Base-by-base conservation (phyloP, 1,140 invertebrate species). In the Zeugodacus cucurbitae region DNA sequence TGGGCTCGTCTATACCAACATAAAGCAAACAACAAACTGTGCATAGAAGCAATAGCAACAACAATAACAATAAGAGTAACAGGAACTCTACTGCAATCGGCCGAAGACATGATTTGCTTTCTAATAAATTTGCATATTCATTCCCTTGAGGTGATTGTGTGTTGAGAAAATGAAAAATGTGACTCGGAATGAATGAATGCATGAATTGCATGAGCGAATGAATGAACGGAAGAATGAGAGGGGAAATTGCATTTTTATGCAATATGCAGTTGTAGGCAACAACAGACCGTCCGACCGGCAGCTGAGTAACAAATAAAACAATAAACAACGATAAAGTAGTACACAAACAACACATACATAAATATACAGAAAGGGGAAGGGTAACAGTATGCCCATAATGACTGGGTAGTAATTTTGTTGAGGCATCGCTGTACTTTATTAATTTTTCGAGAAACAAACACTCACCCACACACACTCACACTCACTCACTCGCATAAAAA, bases 101-200 rank as follows among this genome's bases (percentile, higher is more conserved):
- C 34, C 34, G 67, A 74, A 74, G 67, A 74, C 67, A 74, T 74
- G 67, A 74, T 74, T 74, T 74, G 67, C 67, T 74, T 74, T 74
- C 67, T 74, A 74, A 74, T 74, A 74, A 74, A 74, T 74, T 74
- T 74, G 67, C 67, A 74, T 37, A 74, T 74, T 74, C 67, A 74
- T 74, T 74, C 67, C 67, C 67, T 74, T 74, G 67, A 74, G 67
- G 67, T 74, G 67, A 20, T 62, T 74, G 67, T 17, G n/a, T 22
- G 67, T 22, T 20, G 67, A 37, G 67, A 17, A 74, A 74, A 74
- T 74, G 67, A 74, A 74, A 74, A 74, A 74, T 74, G 67, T 37
- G 32, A n/a, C 29, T 34, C 11, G 22, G 67, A 67, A 67, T 34
- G 26, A 67, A 32, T 67, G 64, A 67, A 17, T 67, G 64, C 34